Evolutionary conservation across 2,113 vertebrate species (phyloP).

Genomic region (Pseudopodoces humilis): DNA sequence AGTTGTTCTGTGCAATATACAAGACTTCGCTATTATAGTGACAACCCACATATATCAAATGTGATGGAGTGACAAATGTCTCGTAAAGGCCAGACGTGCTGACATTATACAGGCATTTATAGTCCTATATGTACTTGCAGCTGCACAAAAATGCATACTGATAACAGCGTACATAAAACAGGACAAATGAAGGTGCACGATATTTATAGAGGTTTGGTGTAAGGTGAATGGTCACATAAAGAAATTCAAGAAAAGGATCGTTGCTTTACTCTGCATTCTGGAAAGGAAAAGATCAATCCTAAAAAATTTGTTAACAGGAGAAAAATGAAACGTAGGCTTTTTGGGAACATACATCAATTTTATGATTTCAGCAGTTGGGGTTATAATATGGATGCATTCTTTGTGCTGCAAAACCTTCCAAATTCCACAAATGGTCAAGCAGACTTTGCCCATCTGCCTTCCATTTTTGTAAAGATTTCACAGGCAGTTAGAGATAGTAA

Average conservation of each 20-base stretch:
- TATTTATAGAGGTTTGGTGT: background rate
- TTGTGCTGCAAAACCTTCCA: background rate
- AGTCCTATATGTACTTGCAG: background rate
- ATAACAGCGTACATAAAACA: background rate
- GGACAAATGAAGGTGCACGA: accelerated
- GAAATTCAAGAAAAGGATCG: background rate
- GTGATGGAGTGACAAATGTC: background rate
- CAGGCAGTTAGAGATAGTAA: background rate
- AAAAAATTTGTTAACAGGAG: background rate
- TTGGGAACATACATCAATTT: background rate
- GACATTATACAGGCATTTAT: background rate
- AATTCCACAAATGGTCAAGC: background rate
- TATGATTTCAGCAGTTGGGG: background rate
- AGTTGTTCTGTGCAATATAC: background rate
- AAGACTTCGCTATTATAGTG: background rate
- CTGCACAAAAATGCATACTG: background rate
- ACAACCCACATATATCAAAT: background rate
- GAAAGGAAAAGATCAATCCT: background rate
- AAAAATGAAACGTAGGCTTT: background rate
- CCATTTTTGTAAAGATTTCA: background rate
- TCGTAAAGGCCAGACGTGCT: background rate
- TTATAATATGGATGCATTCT: background rate
- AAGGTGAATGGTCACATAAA: background rate
- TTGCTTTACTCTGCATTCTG: background rate
- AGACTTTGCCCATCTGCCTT: background rate